A percentile compares a stretch with the other conserved stretches of the same genome.
phyloP scores from a whole-genome alignment of 2,888 invertebrate genomes.

The Drosophila prostipennis region DNA sequence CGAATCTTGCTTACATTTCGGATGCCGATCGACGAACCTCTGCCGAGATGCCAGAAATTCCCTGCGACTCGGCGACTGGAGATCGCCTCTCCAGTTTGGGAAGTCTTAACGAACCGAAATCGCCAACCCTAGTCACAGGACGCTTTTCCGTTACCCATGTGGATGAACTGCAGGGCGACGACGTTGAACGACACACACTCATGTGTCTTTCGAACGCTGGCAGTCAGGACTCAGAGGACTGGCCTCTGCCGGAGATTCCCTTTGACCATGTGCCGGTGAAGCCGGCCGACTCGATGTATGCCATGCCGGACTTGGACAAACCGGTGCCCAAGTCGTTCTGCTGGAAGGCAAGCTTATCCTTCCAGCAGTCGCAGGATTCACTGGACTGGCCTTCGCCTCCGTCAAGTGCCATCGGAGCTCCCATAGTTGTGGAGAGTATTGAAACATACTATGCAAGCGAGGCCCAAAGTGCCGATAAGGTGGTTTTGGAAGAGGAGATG shows the following conservation, averaged over 20 bases:
- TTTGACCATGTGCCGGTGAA: conserved; percentile 84
- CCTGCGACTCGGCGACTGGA: conserved; percentile 88
- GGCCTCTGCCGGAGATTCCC: conserved; percentile 90
- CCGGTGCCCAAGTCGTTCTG: conserved; percentile 84
- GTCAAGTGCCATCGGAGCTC: conserved; percentile 88
- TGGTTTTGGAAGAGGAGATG: conserved; percentile 88
- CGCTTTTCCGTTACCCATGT: conserved; percentile 84
- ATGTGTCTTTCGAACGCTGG: conserved; percentile 85
- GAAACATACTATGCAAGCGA: conserved; percentile 92
- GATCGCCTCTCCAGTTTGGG: conserved; percentile 86
- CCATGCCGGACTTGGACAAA: conserved; percentile 83
- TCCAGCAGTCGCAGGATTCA: conserved; percentile 87
- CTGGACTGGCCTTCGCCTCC: conserved; percentile 94
- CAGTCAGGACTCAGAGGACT: conserved; percentile 91
- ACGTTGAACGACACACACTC: conserved; percentile 80
- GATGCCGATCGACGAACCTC: conserved; percentile 92
- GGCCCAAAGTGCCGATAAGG: conserved; percentile 91
- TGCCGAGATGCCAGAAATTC: conserved; percentile 93
- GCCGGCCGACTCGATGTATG: conserved; percentile 80
- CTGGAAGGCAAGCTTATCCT: conserved; percentile 83
- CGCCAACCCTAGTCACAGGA: conserved; percentile 83
- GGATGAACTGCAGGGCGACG: conserved; percentile 79
- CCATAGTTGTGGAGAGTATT: conserved; percentile 90
- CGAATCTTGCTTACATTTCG: conserved; percentile 90
- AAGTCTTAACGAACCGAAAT: conserved; percentile 85